Percentiles rank a stretch among this genome's conserved stretches.
Conservation (phyloP, 2,113 vertebrate genomes). For the Pygathrix nemaeus region DNA sequence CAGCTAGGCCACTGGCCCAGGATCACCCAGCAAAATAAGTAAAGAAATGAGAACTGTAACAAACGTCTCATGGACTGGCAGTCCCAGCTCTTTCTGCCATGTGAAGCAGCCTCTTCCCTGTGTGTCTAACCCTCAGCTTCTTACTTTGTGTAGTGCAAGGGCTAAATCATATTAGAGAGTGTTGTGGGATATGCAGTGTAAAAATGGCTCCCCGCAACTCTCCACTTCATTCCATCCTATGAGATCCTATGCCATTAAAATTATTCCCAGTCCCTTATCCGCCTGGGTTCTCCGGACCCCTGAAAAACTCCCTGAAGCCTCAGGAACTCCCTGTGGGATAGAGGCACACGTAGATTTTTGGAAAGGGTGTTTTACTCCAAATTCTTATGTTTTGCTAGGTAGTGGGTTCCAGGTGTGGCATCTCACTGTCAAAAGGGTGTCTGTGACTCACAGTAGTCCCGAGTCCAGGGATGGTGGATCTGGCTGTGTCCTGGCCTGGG, state of each 20-base stretch:
- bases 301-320: background rate
- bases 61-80: background rate
- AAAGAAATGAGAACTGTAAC: background rate
- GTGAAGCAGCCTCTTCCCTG: background rate
- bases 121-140: background rate
- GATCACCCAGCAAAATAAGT: background rate
- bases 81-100: background rate
- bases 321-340: background rate
- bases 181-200: fast-evolving
- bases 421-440: background rate
- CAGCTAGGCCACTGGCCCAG: background rate
- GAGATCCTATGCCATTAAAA: background rate
- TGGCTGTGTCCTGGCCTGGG: background rate
- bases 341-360: background rate
- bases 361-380: background rate
- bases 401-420: background rate
- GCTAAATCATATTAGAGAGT: background rate
- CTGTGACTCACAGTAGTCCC: background rate
- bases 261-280: background rate
- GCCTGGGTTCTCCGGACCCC: background rate
- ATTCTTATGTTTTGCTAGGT: background rate
- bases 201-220: background rate
- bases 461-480: background rate
- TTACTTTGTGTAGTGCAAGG: background rate
- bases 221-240: fast-evolving